Evolutionary conservation across 2,113 vertebrate species (phyloP).

Genomic region (Grallaria varia): DNA sequence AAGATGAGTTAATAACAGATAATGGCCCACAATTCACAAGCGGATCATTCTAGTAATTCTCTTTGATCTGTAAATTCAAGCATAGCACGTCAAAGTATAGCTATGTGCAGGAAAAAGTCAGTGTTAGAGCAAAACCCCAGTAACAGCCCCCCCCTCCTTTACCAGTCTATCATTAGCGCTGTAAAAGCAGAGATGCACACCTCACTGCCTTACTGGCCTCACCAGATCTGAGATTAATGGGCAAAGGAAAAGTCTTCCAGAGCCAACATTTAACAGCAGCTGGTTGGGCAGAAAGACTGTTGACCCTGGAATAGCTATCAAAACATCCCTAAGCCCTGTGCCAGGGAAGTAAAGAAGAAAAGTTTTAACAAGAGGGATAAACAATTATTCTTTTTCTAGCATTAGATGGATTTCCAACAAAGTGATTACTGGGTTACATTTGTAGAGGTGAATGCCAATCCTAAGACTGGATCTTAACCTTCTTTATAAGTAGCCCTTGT

Average conservation of each 20-base stretch:
- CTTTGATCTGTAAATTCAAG: slow-evolving; percentile 52
- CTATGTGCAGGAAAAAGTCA: neutral
- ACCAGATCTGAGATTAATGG: neutral
- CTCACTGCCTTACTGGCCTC: neutral
- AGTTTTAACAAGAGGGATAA: neutral
- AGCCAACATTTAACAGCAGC: neutral
- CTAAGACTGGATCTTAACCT: neutral
- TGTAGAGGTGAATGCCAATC: neutral
- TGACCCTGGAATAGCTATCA: neutral
- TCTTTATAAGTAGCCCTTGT: neutral
- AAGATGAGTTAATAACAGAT: slow-evolving; percentile 62
- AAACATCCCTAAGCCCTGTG: neutral
- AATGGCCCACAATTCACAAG: slow-evolving; percentile 45
- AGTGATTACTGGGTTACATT: neutral
- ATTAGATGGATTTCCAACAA: neutral
- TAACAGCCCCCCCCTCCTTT: neutral
- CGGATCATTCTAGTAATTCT: slow-evolving; percentile 36
- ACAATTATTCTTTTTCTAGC: neutral
- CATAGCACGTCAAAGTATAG: neutral
- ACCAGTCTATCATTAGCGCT: slow-evolving; percentile 7
- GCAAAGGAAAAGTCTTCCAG: neutral
- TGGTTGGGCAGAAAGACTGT: neutral
- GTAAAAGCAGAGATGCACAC: slow-evolving; percentile 20
- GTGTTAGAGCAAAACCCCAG: neutral
- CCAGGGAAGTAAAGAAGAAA: neutral